A percentile compares a stretch with the other conserved stretches of the same genome.
Evolutionary conservation across 2,797 vertebrate genomes (phyloP).

Genomic region (Cirrhinus molitorella): DNA sequence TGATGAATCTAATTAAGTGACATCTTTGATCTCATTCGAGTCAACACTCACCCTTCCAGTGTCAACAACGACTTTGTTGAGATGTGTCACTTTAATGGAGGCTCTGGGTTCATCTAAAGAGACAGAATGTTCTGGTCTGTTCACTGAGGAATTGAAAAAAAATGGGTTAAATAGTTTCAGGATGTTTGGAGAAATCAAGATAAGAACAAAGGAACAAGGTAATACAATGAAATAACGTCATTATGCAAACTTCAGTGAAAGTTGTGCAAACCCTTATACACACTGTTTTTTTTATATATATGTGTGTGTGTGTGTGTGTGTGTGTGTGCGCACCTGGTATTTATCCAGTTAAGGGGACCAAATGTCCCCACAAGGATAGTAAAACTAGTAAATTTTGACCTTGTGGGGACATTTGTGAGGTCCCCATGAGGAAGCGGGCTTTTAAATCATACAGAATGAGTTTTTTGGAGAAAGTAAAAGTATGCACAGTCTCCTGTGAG

Average conservation of each 20-base stretch:
- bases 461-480: no score
- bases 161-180: background rate
- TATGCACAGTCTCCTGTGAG: no score
- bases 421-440: no score
- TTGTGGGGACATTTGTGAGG: no score
- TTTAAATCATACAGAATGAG: no score
- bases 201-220: background rate
- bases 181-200: background rate
- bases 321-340: no score
- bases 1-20: constrained; percentile 28
- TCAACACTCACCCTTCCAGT: constrained; percentile 63
- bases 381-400: no score
- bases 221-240: background rate
- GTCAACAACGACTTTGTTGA: constrained; percentile 63
- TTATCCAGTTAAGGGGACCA: no score
- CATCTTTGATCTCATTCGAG: constrained; percentile 26
- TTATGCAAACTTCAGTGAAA: background rate
- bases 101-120: constrained; percentile 53
- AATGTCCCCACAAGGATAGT: no score
- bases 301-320: constrained; percentile 35
- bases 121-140: constrained; percentile 23
- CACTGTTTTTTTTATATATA: background rate
- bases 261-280: background rate
- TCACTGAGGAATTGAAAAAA: constrained; percentile 16
- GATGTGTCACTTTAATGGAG: constrained; percentile 59